Evolutionary conservation across 2,113 vertebrate species (phyloP).

Genomic region (Cheirogaleus medius): DNA sequence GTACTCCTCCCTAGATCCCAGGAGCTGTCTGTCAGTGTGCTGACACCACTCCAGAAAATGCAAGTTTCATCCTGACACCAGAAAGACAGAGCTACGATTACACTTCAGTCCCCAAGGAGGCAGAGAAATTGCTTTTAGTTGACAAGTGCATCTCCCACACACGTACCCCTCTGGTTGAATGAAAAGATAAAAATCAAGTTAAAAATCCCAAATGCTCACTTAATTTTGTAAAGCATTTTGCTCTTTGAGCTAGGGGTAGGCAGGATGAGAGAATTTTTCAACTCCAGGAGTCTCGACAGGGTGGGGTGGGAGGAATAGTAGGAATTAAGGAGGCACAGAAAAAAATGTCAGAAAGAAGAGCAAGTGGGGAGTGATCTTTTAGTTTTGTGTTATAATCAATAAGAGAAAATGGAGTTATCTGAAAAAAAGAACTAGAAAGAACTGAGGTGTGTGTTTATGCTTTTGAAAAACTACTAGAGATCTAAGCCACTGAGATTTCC

Average conservation of each 20-base stretch:
- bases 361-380: constrained; percentile 38
- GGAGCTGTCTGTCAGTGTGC: constrained; percentile 69
- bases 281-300: constrained; percentile 24
- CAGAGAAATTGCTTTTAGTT: constrained; percentile 78
- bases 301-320: neutral
- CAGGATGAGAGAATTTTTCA: constrained; percentile 63
- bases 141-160: constrained; percentile 76
- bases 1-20: constrained; percentile 53
- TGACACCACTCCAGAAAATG: constrained; percentile 74
- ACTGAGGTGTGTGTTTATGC: neutral
- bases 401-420: constrained; percentile 37
- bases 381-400: constrained; percentile 49
- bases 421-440: constrained; percentile 25
- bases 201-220: constrained; percentile 74
- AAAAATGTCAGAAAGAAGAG: constrained; percentile 50
- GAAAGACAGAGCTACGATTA: constrained; percentile 74
- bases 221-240: constrained; percentile 74
- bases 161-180: constrained; percentile 73
- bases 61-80: constrained; percentile 72
- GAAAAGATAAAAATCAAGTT: constrained; percentile 76
- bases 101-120: constrained; percentile 71
- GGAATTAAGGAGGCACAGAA: neutral
- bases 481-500: neutral
- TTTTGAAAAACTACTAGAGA: constrained; percentile 35
- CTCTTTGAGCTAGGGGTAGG: constrained; percentile 63